phyloP scores from a whole-genome alignment of 2,797 vertebrate genomes.

The Mico argentatus region DNA sequence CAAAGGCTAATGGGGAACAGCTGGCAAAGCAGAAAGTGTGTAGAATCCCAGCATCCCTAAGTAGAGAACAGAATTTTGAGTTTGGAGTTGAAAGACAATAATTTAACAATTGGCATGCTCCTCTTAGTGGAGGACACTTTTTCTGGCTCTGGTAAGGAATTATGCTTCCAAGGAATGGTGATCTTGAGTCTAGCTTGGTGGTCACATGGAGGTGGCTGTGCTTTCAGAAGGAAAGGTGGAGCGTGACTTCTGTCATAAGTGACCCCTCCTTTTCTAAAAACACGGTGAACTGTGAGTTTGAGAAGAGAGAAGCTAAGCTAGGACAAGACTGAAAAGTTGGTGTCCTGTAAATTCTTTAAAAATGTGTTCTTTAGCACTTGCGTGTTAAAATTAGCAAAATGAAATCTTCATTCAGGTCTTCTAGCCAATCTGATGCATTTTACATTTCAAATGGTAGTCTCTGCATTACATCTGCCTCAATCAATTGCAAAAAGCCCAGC shows the following conservation, averaged over 20 bases:
- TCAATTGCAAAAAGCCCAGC: neutral
- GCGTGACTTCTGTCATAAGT: neutral
- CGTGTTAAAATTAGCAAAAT: slow-evolving; percentile 50
- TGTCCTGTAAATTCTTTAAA: neutral
- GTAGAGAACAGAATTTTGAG: neutral
- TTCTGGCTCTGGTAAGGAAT: neutral
- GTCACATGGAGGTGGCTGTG: neutral
- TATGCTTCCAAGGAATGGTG: neutral
- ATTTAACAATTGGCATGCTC: too few species aligned
- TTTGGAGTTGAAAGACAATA: neutral
- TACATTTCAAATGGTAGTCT: slow-evolving; percentile 30
- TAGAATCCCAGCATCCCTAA: neutral
- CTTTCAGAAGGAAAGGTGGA: neutral
- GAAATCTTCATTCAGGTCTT: slow-evolving; percentile 9
- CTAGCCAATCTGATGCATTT: neutral
- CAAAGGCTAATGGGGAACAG: neutral
- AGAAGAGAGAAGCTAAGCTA: neutral
- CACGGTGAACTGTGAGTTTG: neutral
- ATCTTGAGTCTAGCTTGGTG: neutral
- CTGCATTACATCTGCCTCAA: neutral
- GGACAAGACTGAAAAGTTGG: neutral
- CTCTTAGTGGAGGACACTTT: neutral
- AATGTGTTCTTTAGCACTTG: neutral
- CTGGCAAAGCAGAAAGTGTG: neutral
- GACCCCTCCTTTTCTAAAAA: neutral